Percentiles rank a stretch among this genome's conserved stretches.
Evolutionary conservation across 2,888 invertebrate genomes (phyloP).

Genomic region (Cephonodes hylas): DNA sequence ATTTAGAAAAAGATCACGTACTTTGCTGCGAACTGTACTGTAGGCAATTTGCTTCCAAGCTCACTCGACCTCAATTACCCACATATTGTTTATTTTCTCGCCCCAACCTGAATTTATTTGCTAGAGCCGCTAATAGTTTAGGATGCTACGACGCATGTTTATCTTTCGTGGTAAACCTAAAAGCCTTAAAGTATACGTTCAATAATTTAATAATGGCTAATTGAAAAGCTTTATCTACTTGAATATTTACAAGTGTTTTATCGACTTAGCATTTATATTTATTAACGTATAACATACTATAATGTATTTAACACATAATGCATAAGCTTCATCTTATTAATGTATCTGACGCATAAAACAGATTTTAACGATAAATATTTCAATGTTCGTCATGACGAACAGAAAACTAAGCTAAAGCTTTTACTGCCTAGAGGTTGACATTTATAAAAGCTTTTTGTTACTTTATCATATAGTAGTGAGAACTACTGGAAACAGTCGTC

Average conservation of each 20-base stretch:
- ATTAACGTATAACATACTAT: too few relatives aligned
- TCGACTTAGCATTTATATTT: neutral
- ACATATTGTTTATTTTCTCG: neutral
- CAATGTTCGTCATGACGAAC: too few relatives aligned
- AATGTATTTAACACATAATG: too few relatives aligned
- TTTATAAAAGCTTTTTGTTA: too few relatives aligned
- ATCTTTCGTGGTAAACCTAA: neutral
- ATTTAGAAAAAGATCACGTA: neutral
- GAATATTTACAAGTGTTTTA: neutral
- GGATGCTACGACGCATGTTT: neutral
- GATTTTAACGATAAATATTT: too few relatives aligned
- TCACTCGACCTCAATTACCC: conserved; percentile 2
- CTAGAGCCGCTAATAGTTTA: neutral
- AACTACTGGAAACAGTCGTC: too few relatives aligned
- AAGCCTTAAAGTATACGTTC: neutral
- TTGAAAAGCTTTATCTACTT: neutral
- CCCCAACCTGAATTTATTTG: neutral
- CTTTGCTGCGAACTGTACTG: neutral
- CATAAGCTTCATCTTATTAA: too few relatives aligned
- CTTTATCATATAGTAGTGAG: too few relatives aligned
- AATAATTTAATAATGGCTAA: neutral
- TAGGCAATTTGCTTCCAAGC: neutral
- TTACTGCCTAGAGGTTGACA: too few relatives aligned
- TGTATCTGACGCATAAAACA: too few relatives aligned
- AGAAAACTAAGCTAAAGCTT: too few relatives aligned